Evolutionary conservation across 2,888 invertebrate genomes (phyloP), one percentile per base, ranked within the genome.

Genomic region (Hybos culiciformis): DNA sequence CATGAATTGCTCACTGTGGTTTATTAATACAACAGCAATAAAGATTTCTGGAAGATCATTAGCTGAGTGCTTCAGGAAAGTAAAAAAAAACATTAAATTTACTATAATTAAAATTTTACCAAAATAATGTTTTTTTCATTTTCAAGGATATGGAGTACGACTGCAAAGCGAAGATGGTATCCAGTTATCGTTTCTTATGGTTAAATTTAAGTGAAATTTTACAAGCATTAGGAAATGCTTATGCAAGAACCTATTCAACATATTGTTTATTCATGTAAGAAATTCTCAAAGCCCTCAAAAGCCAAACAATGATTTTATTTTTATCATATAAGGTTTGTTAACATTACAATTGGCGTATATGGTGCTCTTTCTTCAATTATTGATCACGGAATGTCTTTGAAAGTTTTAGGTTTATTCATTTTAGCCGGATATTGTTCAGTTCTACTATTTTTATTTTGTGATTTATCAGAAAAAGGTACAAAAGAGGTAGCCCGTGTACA

Each of bases 1-100:
- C 52, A 78, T 78, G 78, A 77, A 77, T 54, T 75, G 75, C 46
- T 77, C 77, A 1, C 63, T 78, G 2, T 78, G 77, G 77, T 78
- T 75, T 53, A 77, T 78, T 44, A 78, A 78, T 56, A 77, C 76
- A 50, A 69, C 72, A 53, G 77, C 72, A 2, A 74, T 77, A 46
- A 74, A 73, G 52, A 73, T 74, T 39, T 77, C 77, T 1, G 71
- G 72, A 18, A 69, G 69, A 51, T 70, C 71, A 43, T 63, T 73
- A 3, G 70, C 72, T 1, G 64, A 67, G 42, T 69, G 70, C 48
- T 72, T 72, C 50, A 62, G 62, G 24, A 62, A 61, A 63, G 72
- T 71, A 60, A 54, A 21, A 6, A 19, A 11, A 6, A 12, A 8
- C n/a, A 12, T 12, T 8, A 5, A 20, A 7, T 19, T 19, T n/a